Base-by-base conservation (phyloP, 2,888 invertebrate species). In the Apamea sordens region DNA sequence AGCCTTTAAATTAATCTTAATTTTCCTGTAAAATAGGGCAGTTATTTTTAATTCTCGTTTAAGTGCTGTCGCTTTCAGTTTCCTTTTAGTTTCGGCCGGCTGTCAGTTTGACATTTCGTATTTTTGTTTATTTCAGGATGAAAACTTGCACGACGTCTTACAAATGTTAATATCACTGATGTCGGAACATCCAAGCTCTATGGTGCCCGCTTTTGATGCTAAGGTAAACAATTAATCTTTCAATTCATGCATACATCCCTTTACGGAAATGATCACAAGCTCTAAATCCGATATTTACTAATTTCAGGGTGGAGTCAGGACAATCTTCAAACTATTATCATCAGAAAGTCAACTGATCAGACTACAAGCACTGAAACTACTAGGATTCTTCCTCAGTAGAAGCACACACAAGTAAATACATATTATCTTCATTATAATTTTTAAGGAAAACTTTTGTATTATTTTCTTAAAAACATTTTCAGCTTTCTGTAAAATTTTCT, bases 141-240 rank as follows among this genome's bases (percentile, higher is more conserved):
- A 99, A 95, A 99, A 99, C 95, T 97, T 99, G 82, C 99, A 99
- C 93, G 99, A 99, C 94, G 99, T 99, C 10, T 97, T 99, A 86
- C 99, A 99, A 97, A 99, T 99, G 98, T 97, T 99, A 90, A 99
- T 99, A 94, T 98, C 99, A 0, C 97, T 99, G 88, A 99, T 99
- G 99, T 99, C 99, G 15, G 99, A 99, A 94, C 99, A 99, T 95
- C 99, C 99, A 1, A 99, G 99, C 89, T 99, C 99, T 6, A 99
- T 99, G 99, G 99, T 99, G 89, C 99, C 99, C 63, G 99, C 99
- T 76, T 99, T 99, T 95, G 99, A 99, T 96, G 98, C 98, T 84
- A 99, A 99, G 93, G 96, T 96, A 89, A 90, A 82, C 77, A 36
- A 28, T 24, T 24, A 5, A 18, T 32, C 8, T 32, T 63, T 64